Percentiles rank a stretch among this genome's conserved stretches.
Evolutionary conservation across 2,888 invertebrate genomes (phyloP).

Genomic region (Galeopsomyia nigrocyanea): DNA sequence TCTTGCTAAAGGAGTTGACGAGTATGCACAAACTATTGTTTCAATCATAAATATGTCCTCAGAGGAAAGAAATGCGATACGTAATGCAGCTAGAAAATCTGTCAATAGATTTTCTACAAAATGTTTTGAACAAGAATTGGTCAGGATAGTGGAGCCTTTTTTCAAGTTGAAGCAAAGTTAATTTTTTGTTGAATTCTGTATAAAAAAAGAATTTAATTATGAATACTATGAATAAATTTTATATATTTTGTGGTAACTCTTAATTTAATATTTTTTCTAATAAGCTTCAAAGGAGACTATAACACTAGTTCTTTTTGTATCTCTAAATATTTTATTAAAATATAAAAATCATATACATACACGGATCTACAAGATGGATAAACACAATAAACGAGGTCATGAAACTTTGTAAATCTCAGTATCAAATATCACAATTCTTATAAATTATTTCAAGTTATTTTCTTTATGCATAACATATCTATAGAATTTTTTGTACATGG

Average conservation of each 20-base stretch:
- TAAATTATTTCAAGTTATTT: too few relatives aligned
- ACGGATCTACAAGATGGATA: too few relatives aligned
- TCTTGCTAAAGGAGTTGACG: constrained; percentile 83
- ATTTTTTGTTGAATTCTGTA: constrained; percentile 17
- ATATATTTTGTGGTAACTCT: constrained; percentile 22
- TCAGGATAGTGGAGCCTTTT: constrained; percentile 81
- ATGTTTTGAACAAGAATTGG: constrained; percentile 85
- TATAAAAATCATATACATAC: too few relatives aligned
- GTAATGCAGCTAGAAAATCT: constrained; percentile 85
- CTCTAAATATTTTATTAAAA: too few relatives aligned
- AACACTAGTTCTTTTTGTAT: too few relatives aligned
- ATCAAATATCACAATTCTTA: too few relatives aligned
- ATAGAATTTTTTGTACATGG: too few relatives aligned
- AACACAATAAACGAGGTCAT: too few relatives aligned
- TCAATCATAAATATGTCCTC: constrained; percentile 77
- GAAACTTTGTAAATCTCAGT: too few relatives aligned
- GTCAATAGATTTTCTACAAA: constrained; percentile 88
- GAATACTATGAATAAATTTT: constrained; percentile 39
- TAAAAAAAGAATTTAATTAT: constrained; percentile 31
- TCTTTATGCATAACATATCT: too few relatives aligned
- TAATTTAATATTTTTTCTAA: too few relatives aligned
- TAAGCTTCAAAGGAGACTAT: too few relatives aligned
- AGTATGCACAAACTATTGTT: constrained; percentile 82
- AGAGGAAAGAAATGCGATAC: constrained; percentile 75
- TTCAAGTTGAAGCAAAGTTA: constrained; percentile 62